Percentiles rank a stretch among this genome's conserved stretches.
Conservation (phyloP, 1,140 invertebrate species). For the Platyscapa corneri region DNA sequence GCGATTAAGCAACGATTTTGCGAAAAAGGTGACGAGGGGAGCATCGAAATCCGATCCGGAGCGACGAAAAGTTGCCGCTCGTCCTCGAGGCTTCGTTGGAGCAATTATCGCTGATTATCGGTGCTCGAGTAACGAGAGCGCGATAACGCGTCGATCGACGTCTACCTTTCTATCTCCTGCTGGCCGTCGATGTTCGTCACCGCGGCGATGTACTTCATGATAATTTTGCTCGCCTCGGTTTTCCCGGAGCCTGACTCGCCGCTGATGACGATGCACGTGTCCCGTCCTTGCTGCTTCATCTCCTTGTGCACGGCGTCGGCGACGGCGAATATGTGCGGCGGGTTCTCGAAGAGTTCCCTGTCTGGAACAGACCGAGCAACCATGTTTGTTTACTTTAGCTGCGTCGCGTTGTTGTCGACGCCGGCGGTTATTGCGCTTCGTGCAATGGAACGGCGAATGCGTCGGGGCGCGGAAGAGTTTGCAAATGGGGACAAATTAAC, state of each 20-base stretch:
- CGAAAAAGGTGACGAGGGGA: too few species aligned
- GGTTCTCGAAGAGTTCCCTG: constrained; percentile 93
- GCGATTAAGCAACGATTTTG: too few species aligned
- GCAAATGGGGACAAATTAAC: too few species aligned
- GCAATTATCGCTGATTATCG: not conserved
- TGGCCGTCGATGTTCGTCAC: constrained; percentile 94
- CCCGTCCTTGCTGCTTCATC: constrained; percentile 90
- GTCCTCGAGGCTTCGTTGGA: not conserved
- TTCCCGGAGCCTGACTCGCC: constrained; percentile 98
- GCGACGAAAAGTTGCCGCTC: too few species aligned
- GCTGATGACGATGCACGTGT: constrained; percentile 97
- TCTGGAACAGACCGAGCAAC: constrained; percentile 71
- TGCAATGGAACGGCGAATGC: too few species aligned
- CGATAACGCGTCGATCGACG: too few species aligned
- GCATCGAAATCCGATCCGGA: too few species aligned
- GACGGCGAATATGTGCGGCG: constrained; percentile 95
- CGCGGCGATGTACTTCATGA: constrained; percentile 99
- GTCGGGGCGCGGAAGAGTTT: too few species aligned
- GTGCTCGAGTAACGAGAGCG: too few species aligned
- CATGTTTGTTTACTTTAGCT: too few species aligned
- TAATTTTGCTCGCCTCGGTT: constrained; percentile 98
- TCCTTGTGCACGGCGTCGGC: constrained; percentile 94
- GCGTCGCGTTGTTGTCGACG: too few species aligned
- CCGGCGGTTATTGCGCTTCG: too few species aligned
- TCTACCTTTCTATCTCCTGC: constrained; percentile 96